phyloP scores from a whole-genome alignment of 2,113 vertebrate genomes.

The Prietella phreatophila region DNA sequence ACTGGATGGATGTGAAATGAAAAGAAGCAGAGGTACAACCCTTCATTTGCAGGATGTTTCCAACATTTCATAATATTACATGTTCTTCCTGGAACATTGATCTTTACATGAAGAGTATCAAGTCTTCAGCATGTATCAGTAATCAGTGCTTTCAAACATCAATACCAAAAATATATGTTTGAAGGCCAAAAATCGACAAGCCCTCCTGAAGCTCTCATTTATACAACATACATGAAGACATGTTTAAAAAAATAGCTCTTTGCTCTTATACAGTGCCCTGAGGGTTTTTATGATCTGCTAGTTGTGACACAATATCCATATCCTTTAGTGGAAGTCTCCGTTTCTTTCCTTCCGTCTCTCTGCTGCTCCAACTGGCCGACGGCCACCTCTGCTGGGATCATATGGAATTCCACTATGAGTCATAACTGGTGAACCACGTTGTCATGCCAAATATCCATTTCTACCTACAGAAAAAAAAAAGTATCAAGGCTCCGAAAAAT shows the following conservation, averaged over 20 bases:
- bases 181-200: constrained; percentile 75
- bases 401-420: constrained; percentile 69
- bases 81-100: constrained; percentile 6
- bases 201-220: constrained; percentile 79
- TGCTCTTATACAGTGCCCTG: constrained; percentile 87
- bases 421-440: constrained; percentile 73
- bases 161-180: constrained; percentile 76
- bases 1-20: constrained; percentile 39
- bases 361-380: constrained; percentile 58
- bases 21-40: constrained; percentile 60
- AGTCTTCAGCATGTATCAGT: constrained; percentile 72
- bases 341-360: constrained; percentile 72
- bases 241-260: constrained; percentile 90
- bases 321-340: constrained; percentile 72
- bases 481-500: constrained; percentile 92
- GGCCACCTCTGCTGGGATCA: constrained; percentile 66
- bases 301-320: constrained; percentile 79
- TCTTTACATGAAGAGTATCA: constrained; percentile 61
- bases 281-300: constrained; percentile 82
- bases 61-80: constrained; percentile 49
- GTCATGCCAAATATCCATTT: constrained; percentile 73
- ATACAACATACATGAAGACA: constrained; percentile 83
- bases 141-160: constrained; percentile 96
- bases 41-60: constrained; percentile 55
- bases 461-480: constrained; percentile 71